Evolutionary conservation across 2,888 invertebrate genomes (phyloP).

Genomic region (Eupeodes latifasciatus): DNA sequence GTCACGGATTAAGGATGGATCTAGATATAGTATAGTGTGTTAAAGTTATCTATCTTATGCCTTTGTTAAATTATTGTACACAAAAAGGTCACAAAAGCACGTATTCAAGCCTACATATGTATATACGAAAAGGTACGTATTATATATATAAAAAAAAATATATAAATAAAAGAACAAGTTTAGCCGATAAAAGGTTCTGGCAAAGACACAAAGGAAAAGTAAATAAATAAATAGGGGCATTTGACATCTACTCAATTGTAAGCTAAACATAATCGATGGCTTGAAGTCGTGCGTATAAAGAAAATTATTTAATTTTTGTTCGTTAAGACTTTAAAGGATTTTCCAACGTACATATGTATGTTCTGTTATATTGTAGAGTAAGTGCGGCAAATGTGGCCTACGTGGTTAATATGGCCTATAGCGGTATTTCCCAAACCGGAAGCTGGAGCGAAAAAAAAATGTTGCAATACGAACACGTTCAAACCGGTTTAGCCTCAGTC

Average conservation of each 20-base stretch:
- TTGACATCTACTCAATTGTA: slow-evolving; percentile 59
- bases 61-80: slow-evolving; percentile 36
- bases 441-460: too few species aligned
- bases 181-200: neutral
- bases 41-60: slow-evolving; percentile 30
- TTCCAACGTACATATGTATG: neutral
- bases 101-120: neutral
- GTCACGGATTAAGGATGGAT: slow-evolving; percentile 35
- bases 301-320: slow-evolving; percentile 4
- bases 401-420: too few species aligned
- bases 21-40: neutral
- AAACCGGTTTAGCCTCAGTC: too few species aligned
- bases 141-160: neutral
- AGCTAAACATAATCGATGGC: slow-evolving; percentile 58
- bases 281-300: slow-evolving; percentile 1
- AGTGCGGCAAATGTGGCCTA: too few species aligned
- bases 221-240: slow-evolving; percentile 35
- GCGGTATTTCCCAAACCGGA: too few species aligned
- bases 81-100: slow-evolving; percentile 36
- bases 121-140: neutral
- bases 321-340: neutral
- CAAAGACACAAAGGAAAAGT: neutral
- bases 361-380: too few species aligned
- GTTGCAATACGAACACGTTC: too few species aligned
- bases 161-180: slow-evolving; percentile 14